Base-by-base conservation (phyloP, 2,888 invertebrate genomes). In the Parelbella ahira region DNA sequence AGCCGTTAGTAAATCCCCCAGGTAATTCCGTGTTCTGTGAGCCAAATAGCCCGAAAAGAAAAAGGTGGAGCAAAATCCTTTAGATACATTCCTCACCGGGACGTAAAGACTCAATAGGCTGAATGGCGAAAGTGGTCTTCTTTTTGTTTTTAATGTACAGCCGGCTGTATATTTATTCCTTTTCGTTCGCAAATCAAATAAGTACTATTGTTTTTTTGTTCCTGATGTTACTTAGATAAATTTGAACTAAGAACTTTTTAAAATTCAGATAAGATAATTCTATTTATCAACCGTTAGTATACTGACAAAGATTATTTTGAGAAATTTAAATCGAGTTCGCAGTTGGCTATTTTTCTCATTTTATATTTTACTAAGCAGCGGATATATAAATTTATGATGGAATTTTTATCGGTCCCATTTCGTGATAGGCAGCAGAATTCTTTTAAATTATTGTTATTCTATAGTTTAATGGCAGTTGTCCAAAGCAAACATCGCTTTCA, bases 391-490 rank as follows among this genome's bases (percentile, higher is more conserved):
- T 32, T 39, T 32, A 30, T 12, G 19, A 9, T 39, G 39, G 32
- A 32, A 39, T 32, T 25, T 32, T 32, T 32, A 39, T 39, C 39
- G 39, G 11, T 32, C 32, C 25, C 39, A 32, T 25, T 39, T 24
- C 39, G 32, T 39, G 24, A 39, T 39, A 38, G 39, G 32, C 30
- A 21, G 39, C 30, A n/a, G 39, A 24, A 18, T 30, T 32, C 32
- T 32, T 19, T 32, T 39, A 24, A 30, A 32, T 23, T 39, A 39
- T 39, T 39, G 32, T 39, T 39, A 39, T 39, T 39, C 39, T 19
- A 39, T 25, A 24, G 30, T 7, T 32, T 30, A 11, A n/a, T n/a
- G n/a, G 19, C 24, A 20, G 7, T 10, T 23, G 13, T 23, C 38
- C 23, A 23, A 38, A 7, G 8, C 24, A 30, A 30, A 25, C 25